Evolutionary conservation across 2,888 invertebrate species (phyloP).

Genomic region (Parochlus steinenii): DNA sequence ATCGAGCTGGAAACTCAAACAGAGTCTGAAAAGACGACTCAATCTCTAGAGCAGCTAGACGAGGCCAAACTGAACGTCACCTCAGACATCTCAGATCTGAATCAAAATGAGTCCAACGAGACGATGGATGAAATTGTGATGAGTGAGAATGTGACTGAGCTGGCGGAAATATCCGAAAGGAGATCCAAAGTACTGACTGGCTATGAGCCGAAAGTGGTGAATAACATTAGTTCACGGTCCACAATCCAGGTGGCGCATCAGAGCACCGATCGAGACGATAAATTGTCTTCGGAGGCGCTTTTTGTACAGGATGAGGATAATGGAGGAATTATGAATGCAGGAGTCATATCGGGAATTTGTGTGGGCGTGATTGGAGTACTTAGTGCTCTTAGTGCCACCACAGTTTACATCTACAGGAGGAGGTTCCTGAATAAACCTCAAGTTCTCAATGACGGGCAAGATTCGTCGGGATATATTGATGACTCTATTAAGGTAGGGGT

Average conservation of each 20-base stretch:
- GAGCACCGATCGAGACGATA: constrained; percentile 17
- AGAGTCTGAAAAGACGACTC: too few relatives aligned
- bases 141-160: constrained; percentile 9
- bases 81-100: constrained; percentile 2
- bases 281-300: constrained; percentile 25
- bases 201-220: constrained; percentile 23
- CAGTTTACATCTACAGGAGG: constrained; percentile 50
- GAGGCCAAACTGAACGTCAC: constrained; percentile 1
- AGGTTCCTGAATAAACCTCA: constrained; percentile 68
- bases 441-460: constrained; percentile 69
- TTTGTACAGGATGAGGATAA: constrained; percentile 4
- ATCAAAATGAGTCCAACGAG: constrained; percentile 4
- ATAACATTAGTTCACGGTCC: constrained; percentile 14
- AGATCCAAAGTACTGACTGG: constrained; percentile 26
- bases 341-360: constrained; percentile 50
- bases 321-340: constrained; percentile 26
- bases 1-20: neutral
- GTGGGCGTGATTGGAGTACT: constrained; percentile 47
- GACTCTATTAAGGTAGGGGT: constrained; percentile 66
- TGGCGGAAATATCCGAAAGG: constrained; percentile 14
- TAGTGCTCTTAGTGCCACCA: constrained; percentile 45
- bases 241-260: constrained; percentile 4
- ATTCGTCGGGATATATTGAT: constrained; percentile 74
- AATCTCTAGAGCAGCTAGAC: too few relatives aligned
- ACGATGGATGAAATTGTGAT: constrained; percentile 10